A percentile compares a stretch with the other conserved stretches of the same genome.
Conservation (phyloP, 1,140 invertebrate genomes). For the Protaetia brevitarsis region DNA sequence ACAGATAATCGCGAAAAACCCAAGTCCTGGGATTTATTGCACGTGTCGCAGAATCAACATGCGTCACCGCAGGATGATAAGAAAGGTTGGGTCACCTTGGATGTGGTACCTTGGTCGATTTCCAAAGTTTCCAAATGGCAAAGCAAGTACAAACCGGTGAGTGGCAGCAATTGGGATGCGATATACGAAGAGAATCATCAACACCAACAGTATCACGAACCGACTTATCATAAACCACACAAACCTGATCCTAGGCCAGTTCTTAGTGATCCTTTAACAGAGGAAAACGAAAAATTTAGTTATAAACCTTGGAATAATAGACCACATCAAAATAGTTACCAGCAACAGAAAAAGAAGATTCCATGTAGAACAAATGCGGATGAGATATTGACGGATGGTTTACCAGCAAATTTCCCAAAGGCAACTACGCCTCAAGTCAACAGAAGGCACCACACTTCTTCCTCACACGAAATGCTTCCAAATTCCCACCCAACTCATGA, state of each 20-base stretch:
- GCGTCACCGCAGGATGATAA: slow-evolving; percentile 66
- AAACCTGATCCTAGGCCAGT: neutral
- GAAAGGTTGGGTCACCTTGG: slow-evolving; percentile 72
- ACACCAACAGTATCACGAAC: neutral
- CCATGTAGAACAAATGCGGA: neutral
- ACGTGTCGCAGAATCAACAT: slow-evolving; percentile 52
- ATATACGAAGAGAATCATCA: neutral
- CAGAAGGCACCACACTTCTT: neutral
- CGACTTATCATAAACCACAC: neutral
- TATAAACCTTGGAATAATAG: neutral
- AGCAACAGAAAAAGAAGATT: neutral
- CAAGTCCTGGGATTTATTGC: slow-evolving; percentile 53
- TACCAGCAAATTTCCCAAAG: slow-evolving; percentile 65
- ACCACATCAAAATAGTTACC: neutral
- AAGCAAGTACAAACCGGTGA: slow-evolving; percentile 38
- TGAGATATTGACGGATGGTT: slow-evolving; percentile 66
- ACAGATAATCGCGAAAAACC: slow-evolving; percentile 48
- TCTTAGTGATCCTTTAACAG: neutral
- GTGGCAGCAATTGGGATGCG: slow-evolving; percentile 31
- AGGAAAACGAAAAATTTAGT: neutral
- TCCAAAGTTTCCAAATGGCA: slow-evolving; percentile 80
- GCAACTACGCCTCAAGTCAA: neutral
- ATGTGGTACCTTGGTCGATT: slow-evolving; percentile 73
- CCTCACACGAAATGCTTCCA: slow-evolving; percentile 46
- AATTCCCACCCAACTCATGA: slow-evolving; percentile 59